Base-by-base conservation (phyloP, 2,888 invertebrate species). In the Tricholauxania praeusta region DNA sequence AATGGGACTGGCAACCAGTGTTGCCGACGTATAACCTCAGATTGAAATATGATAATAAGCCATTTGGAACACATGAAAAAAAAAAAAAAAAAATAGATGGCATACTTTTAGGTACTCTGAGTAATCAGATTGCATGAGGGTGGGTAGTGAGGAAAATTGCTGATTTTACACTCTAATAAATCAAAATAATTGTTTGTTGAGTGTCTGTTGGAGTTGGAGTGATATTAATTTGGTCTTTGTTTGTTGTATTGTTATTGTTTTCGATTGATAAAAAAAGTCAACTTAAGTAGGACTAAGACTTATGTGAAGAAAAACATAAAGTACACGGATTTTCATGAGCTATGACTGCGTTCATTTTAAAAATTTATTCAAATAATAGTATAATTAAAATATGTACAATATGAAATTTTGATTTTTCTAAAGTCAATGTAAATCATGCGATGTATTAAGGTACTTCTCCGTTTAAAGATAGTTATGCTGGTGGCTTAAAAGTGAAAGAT, bases 81-180 rank as follows among this genome's bases (percentile, higher is more conserved):
- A 4, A 10, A 28, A 10, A 28, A 39, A 39, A 39, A 39, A 39
- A 49, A 49, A 51, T 28, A 17, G 15, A 39, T 8, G 32, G 60
- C 32, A 39, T 62, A 39, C 39, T 47, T 62, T 62, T n/a, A 39
- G 60, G 39, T 32, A 39, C 32, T 47, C 39, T 14, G 15, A 15
- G n/a, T 39, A 15, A 60, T 28, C 32, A 15, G 39, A 14, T 60
- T 32, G 12, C 1, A 17, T 52, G 15, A 17, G 15, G 10, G 17
- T 60, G n/a, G 39, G 59, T 12, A n/a, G 19, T 12, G 39, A 48
- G 48, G 55, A 63, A 73, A 72, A 72, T 62, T 55, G 52, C 19
- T 57, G 63, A 73, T 73, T 74, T 73, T 72, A 74, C 72, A 63
- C 74, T 70, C 71, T 60, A 76, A 73, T 74, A 69, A 76, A 76